Conservation (phyloP, 2,113 vertebrate genomes). For the Oryzias curvinotus region DNA sequence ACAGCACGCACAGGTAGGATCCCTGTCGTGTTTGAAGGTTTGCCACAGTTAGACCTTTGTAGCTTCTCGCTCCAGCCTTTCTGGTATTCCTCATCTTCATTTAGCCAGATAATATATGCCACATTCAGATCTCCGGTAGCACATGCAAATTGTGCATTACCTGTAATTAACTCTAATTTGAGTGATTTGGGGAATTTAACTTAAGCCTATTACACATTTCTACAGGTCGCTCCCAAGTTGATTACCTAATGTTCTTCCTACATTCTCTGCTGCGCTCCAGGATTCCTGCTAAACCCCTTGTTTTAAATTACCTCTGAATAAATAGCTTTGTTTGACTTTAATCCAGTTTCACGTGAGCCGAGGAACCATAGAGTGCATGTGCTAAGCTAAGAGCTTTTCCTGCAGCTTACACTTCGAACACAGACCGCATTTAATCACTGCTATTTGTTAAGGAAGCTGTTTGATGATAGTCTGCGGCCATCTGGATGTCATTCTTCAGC, state of each 20-base stretch:
- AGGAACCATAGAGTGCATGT: slow-evolving; percentile 59
- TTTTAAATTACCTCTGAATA: slow-evolving; percentile 74
- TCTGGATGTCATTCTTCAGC: slow-evolving; percentile 23
- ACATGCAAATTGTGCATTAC: slow-evolving; percentile 53
- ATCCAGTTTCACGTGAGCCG: slow-evolving; percentile 69
- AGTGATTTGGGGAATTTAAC: slow-evolving; percentile 68
- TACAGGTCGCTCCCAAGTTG: slow-evolving; percentile 70
- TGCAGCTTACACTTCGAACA: slow-evolving; percentile 55
- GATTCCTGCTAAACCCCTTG: slow-evolving; percentile 69
- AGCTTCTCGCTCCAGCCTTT: slow-evolving; percentile 3
- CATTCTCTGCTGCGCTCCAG: slow-evolving; percentile 62
- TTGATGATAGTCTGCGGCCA: slow-evolving; percentile 39
- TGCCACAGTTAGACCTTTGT: background rate
- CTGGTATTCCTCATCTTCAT: slow-evolving; percentile 21
- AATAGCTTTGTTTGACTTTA: slow-evolving; percentile 79
- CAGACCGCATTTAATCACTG: slow-evolving; percentile 66
- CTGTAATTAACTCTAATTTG: slow-evolving; percentile 71
- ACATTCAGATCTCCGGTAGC: slow-evolving; percentile 31
- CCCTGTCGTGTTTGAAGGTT: background rate
- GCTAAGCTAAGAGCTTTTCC: slow-evolving; percentile 65
- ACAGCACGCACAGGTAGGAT: slow-evolving; percentile 88
- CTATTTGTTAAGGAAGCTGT: slow-evolving; percentile 59
- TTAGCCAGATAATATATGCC: slow-evolving; percentile 16
- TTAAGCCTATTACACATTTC: slow-evolving; percentile 75
- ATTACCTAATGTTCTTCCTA: slow-evolving; percentile 76